Conservation (phyloP, 2,113 vertebrate genomes). For the Hippolais icterina region DNA sequence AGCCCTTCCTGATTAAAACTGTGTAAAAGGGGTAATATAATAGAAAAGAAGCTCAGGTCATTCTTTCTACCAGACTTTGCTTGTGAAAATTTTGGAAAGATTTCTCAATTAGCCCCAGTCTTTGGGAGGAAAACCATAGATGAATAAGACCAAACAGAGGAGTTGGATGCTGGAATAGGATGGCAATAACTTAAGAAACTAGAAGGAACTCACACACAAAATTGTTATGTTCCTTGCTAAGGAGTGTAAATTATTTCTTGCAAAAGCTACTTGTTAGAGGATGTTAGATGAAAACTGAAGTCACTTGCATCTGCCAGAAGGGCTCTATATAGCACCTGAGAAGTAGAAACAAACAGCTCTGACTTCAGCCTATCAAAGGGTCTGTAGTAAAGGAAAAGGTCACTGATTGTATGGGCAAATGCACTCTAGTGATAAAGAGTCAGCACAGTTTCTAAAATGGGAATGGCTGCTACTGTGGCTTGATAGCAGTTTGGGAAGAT, state of each 20-base stretch:
- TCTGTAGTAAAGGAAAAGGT: background rate
- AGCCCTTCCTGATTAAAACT: background rate
- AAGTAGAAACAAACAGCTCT: background rate
- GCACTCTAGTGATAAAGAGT: background rate
- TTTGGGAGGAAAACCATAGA: background rate
- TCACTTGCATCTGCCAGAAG: background rate
- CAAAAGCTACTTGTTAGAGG: background rate
- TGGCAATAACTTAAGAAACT: background rate
- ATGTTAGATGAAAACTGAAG: background rate
- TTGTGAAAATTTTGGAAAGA: background rate
- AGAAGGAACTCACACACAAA: background rate
- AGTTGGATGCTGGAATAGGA: background rate
- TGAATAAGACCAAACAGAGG: background rate
- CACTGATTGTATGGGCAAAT: background rate
- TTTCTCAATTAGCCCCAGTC: background rate
- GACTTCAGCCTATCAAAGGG: background rate
- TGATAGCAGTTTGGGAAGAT: background rate
- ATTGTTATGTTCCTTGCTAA: background rate
- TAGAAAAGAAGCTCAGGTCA: background rate
- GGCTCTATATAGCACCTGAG: background rate
- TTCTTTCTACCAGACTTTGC: background rate
- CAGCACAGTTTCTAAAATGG: background rate
- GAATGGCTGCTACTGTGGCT: background rate
- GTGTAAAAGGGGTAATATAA: accelerated
- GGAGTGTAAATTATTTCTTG: background rate